Percentiles rank a stretch among this genome's conserved stretches.
These are phyloP conservation scores for Sinopyrophorus schimmeli DNA, from an alignment of 2,888 invertebrate species.

Conservation along the genomic window DNA sequence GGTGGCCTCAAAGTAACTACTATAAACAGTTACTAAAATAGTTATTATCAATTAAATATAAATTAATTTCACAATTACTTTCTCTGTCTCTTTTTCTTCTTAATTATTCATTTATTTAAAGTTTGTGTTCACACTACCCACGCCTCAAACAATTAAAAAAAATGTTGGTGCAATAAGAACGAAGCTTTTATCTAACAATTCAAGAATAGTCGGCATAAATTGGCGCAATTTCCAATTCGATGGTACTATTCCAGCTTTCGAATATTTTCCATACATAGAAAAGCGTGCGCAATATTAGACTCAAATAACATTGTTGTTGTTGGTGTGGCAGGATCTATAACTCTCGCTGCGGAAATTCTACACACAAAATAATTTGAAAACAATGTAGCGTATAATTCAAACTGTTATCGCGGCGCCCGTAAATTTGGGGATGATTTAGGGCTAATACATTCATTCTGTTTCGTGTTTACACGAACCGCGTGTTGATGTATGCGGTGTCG, in stretches of 20 bases:
- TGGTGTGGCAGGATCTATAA: slow-evolving; percentile 29
- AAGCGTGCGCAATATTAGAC: slow-evolving; percentile 23
- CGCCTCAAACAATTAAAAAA: no score
- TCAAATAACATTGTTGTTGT: slow-evolving; percentile 24
- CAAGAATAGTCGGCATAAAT: no score
- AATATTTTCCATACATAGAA: slow-evolving; percentile 24
- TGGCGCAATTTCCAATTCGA: slow-evolving; percentile 24
- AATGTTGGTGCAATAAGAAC: no score
- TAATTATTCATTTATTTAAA: no score
- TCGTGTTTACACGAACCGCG: slow-evolving; percentile 43
- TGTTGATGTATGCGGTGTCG: slow-evolving; percentile 36
- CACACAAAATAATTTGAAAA: slow-evolving; percentile 50
- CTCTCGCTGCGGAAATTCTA: slow-evolving; percentile 36
- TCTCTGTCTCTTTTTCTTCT: no score
- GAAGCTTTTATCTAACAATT: no score
- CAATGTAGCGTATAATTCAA: slow-evolving; percentile 53
- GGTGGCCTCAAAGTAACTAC: no score
- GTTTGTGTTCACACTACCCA: no score
- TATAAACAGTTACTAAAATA: no score
- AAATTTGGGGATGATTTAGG: slow-evolving; percentile 50
- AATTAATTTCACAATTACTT: no score
- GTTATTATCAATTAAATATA: no score
- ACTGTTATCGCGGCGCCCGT: slow-evolving; percentile 48
- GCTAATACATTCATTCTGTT: slow-evolving; percentile 48
- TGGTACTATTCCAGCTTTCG: slow-evolving; percentile 18